Evolutionary conservation across 2,797 vertebrate genomes (phyloP), one percentile per base, ranked within the genome.

Genomic region (Margarornis squamiger): DNA sequence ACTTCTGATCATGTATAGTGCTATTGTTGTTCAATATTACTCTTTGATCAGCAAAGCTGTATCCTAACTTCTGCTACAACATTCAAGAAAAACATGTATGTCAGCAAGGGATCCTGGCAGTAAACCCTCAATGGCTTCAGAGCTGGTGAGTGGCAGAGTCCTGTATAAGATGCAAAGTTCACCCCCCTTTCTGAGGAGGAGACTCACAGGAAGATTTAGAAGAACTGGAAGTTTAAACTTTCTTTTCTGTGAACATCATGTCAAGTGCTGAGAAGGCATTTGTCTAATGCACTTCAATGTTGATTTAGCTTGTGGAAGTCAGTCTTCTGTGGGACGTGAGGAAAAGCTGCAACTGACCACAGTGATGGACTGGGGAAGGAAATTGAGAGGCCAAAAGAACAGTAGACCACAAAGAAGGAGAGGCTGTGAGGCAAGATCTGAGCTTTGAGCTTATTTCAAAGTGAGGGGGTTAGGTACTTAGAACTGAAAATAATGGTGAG

Each of bases 1-100:
- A 92, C 49, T 96, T 91, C 85, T 83, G 88, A 84, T 82, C 49
- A 8, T 95, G 88, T 94, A 72, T 91, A 95, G 86, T 22, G 32
- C 85, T 93, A 87, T 70, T 96, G 94, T 93, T 95, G 88, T 89
- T 92, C 62, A 71, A 45, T 80, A 77, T 48, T 24, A 49, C 76
- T 83, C 70, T 79, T 68, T 61, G 68, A 66, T 58, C 4, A 12
- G 54, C 46, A 75, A 94, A 91, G 43, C 38, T 46, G 10, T 52
- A 36, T 67, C 36, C 36, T 75, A 86, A 73, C 45, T 65, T 80
- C 57, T 90, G 48, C 67, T 61, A 48, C 55, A 87, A 54, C 16
- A 36, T 52, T 55, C 62, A 80, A 87, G 54, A 22, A 58, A 93
- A 92, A 75, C 10, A 1, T 51, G 12, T 46, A 17, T 43, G 43